A percentile compares a stretch with the other conserved stretches of the same genome.
phyloP scores from a whole-genome alignment of 2,888 invertebrate species.

The Ceriagrion tenellum region DNA sequence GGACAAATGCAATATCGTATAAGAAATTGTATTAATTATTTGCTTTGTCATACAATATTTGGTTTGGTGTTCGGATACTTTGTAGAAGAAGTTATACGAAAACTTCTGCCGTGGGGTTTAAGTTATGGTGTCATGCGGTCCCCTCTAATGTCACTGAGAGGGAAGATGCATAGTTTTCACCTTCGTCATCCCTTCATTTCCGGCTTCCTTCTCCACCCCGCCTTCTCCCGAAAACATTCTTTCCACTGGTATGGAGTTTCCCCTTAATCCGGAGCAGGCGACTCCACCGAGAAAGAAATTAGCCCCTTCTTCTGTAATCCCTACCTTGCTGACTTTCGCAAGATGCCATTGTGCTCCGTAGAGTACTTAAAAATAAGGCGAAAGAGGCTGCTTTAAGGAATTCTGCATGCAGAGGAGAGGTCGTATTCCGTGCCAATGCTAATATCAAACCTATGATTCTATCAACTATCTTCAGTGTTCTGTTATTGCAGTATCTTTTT shows the following conservation, averaged over 20 bases:
- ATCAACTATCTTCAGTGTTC: too few species aligned
- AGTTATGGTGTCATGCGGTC: too few species aligned
- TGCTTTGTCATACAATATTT: too few species aligned
- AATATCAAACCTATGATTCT: not conserved
- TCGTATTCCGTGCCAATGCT: not conserved
- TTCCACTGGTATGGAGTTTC: too few species aligned
- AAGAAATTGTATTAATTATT: too few species aligned
- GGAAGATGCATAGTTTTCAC: not conserved
- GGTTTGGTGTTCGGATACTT: too few species aligned
- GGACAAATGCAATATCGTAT: too few species aligned
- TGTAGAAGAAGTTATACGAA: too few species aligned
- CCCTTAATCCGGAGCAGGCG: slow-evolving; percentile 19
- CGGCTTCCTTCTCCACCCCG: not conserved
- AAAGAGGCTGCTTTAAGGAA: not conserved
- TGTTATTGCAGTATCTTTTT: too few species aligned
- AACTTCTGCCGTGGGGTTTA: too few species aligned
- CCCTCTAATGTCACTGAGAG: not conserved
- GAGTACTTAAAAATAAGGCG: not conserved
- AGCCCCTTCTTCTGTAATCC: not conserved
- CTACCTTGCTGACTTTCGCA: slow-evolving; percentile 46
- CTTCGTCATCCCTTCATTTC: not conserved
- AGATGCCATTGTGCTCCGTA: slow-evolving; percentile 31
- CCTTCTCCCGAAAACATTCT: too few species aligned
- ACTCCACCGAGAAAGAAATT: slow-evolving; percentile 1
- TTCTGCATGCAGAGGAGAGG: not conserved